phyloP scores from a whole-genome alignment of 1,140 invertebrate species.

The Diprion similis region DNA sequence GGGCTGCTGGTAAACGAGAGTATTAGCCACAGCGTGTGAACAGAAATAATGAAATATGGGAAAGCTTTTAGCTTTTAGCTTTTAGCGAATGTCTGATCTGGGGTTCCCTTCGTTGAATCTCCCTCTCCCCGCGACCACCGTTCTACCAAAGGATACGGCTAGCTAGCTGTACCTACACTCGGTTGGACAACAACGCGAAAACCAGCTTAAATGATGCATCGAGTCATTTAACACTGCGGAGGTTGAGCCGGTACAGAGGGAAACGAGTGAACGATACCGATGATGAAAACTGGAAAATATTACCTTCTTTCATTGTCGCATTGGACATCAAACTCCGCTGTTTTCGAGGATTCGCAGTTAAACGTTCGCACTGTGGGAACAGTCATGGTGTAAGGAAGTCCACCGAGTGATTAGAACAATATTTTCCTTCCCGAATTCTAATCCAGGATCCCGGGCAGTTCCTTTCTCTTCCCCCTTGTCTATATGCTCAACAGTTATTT shows the following conservation, averaged over 20 bases:
- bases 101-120: constrained; percentile 20
- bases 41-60: constrained; percentile 58
- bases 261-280: neutral
- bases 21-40: constrained; percentile 24
- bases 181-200: constrained; percentile 26
- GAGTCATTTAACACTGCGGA: constrained; percentile 48
- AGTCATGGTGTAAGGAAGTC: too few relatives aligned
- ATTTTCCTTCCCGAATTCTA: too few relatives aligned
- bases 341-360: too few relatives aligned
- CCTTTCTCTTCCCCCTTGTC: too few relatives aligned
- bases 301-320: too few relatives aligned
- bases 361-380: too few relatives aligned
- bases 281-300: too few relatives aligned
- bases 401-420: too few relatives aligned
- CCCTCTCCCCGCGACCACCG: neutral
- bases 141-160: neutral
- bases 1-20: neutral
- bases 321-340: too few relatives aligned
- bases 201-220: constrained; percentile 52
- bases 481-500: too few relatives aligned
- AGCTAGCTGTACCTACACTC: constrained; percentile 25
- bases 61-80: constrained; percentile 61
- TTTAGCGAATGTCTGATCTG: constrained; percentile 58
- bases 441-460: too few relatives aligned
- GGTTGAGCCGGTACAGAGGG: neutral